Conservation (phyloP, 2,797 vertebrate genomes). For the Phyllotis vaccarum region DNA sequence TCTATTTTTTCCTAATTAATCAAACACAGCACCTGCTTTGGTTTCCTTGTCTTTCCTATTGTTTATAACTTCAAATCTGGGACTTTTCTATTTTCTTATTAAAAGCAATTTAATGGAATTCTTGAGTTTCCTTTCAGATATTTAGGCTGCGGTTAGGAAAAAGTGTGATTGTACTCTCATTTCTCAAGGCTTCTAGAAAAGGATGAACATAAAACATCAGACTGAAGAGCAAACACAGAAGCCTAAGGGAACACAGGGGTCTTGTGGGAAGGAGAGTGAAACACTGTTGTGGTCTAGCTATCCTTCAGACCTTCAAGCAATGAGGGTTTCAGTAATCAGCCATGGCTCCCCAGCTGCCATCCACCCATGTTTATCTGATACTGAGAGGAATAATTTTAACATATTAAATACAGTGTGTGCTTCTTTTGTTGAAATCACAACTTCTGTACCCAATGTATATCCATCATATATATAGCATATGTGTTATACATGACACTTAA, state of each 20-base stretch:
- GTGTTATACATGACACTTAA: neutral
- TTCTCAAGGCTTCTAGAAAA: neutral
- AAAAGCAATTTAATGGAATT: constrained; percentile 7
- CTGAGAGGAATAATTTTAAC: constrained; percentile 47
- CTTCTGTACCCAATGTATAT: neutral
- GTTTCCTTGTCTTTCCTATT: neutral
- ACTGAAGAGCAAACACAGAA: neutral
- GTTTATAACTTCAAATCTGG: neutral
- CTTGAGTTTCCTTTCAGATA: constrained; percentile 2
- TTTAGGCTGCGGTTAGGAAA: neutral
- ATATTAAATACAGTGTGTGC: neutral
- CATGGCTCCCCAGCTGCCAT: too few species aligned
- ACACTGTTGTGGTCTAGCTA: neutral
- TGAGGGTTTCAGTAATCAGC: neutral
- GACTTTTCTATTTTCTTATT: neutral
- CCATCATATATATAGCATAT: neutral
- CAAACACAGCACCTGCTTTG: neutral
- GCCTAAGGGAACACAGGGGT: neutral
- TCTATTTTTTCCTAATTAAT: constrained; percentile 13
- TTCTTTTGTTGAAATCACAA: neutral
- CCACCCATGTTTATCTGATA: neutral
- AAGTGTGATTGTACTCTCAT: neutral
- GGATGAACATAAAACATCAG: neutral
- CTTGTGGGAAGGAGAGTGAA: neutral
- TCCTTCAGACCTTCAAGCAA: neutral